Percentiles rank a stretch among this genome's conserved stretches.
These are phyloP conservation scores for Excalfactoria chinensis DNA, from an alignment of 2,113 vertebrate species.

Conservation along the genomic window DNA sequence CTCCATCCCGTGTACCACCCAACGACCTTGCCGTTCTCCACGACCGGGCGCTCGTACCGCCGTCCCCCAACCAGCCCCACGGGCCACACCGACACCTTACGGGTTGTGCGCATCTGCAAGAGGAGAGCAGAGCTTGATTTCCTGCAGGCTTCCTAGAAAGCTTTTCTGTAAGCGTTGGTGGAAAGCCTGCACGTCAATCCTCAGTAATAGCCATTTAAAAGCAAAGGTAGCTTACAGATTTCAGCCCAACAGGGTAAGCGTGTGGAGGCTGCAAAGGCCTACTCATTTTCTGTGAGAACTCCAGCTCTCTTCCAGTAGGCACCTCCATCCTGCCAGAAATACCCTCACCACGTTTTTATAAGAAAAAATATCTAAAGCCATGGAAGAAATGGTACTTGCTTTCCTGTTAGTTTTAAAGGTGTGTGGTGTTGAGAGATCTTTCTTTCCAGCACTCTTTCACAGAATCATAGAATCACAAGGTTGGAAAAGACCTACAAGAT, in stretches of 20 bases:
- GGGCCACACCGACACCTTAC: constrained; percentile 94
- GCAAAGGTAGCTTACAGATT: background rate
- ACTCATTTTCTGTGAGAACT: background rate
- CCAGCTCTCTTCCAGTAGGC: background rate
- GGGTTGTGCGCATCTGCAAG: constrained; percentile 92
- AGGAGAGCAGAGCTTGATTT: background rate
- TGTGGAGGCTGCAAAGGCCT: background rate
- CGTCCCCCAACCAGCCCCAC: constrained; percentile 96
- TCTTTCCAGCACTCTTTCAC: background rate
- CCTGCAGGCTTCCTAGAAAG: rapidly evolving
- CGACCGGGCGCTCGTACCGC: constrained; percentile 92
- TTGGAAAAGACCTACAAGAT: too few species aligned
- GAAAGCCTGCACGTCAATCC: rapidly evolving
- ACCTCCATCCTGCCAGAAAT: background rate
- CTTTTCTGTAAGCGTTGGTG: rapidly evolving
- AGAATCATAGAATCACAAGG: too few species aligned
- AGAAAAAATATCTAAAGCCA: background rate
- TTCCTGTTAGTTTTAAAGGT: background rate
- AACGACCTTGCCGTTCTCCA: constrained; percentile 93
- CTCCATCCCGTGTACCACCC: constrained; percentile 99
- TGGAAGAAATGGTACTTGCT: background rate
- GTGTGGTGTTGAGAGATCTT: background rate
- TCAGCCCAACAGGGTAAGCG: background rate
- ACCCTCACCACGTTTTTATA: background rate
- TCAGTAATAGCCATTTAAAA: background rate